Percentiles rank a stretch among this genome's conserved stretches.
Conservation (phyloP, 2,113 vertebrate species). For the Lichenostomus cassidix region DNA sequence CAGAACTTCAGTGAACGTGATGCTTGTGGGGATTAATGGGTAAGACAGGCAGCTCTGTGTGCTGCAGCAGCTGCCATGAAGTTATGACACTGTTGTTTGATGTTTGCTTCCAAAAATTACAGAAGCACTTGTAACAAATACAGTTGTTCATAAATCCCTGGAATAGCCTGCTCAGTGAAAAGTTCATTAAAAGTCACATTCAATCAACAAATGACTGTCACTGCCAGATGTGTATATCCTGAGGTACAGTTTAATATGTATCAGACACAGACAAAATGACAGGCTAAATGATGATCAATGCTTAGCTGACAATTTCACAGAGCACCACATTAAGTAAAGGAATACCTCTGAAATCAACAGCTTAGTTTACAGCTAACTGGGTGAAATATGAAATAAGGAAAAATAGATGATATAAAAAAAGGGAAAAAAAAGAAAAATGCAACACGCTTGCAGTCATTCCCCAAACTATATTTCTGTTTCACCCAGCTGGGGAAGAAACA, state of each 20-base stretch:
- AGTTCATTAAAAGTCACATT: constrained; percentile 49
- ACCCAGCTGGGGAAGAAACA: background rate
- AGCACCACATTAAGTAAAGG: background rate
- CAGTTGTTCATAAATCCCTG: background rate
- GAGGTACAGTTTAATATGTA: background rate
- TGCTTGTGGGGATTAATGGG: background rate
- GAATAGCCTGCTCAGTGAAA: constrained; percentile 2
- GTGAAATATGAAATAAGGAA: background rate
- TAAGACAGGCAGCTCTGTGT: background rate
- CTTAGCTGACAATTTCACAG: constrained; percentile 4
- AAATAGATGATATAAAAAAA: background rate
- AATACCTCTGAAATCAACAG: background rate
- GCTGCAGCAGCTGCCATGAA: background rate
- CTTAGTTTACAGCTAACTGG: background rate
- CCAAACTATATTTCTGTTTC: background rate
- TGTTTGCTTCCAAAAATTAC: background rate
- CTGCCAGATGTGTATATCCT: background rate
- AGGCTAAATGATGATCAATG: constrained; percentile 25
- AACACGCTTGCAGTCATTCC: background rate
- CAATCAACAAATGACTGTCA: constrained; percentile 35
- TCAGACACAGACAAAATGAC: background rate
- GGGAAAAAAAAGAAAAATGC: background rate
- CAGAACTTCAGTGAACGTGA: background rate
- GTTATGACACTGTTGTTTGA: background rate
- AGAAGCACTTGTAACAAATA: background rate